Evolutionary conservation across 1,140 invertebrate genomes (phyloP), one percentile per base, ranked within the genome.

Genomic region (Drosophila nasuta): DNA sequence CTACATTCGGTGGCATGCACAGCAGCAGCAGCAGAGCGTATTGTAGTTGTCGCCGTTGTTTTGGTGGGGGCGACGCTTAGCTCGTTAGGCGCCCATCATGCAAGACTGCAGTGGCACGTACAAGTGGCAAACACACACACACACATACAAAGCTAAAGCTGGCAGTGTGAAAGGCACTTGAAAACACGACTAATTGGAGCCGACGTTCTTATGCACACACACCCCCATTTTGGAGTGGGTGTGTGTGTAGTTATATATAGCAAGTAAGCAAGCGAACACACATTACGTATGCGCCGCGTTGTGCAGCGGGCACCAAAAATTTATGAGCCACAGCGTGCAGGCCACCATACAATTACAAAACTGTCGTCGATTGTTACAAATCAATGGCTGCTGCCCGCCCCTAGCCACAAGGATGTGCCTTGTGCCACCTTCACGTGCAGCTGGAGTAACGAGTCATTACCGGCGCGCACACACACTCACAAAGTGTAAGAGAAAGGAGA

Each of bases 111-210:
- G 54, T 72, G 68, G 77, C 74, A 82, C 77, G 72, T 70, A 51
- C 52, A 73, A 72, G 49, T 51, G 69, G 46, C 62, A 67, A 73
- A 10, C 35, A 38, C 35, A 33, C 30, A 67, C 71, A 85, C 81
- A 75, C 69, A 10, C 30, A 67, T 67, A 85, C 81, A 75, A 73
- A 79, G 77, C 58, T 68, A 73, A 33, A 52, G 52, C 64, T 58
- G 79, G 67, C 52, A 75, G 81, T 71, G 67, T 69, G 68, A 65
- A 66, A 79, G 64, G 76, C 74, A 83, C 83, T 87, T 83, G 63
- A 88, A 80, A 85, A 82, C 79, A 79, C 82, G 82, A 80, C 83
- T 87, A 87, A 87, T 87, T 87, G 83, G 83, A 79, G 73, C 70
- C 70, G 56, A 76, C 75, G 68, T 81, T 77, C 82, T 87, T 81